Evolutionary conservation across 2,888 invertebrate genomes (phyloP), one percentile per base, ranked within the genome.

Genomic region (Endotricha flammealis): DNA sequence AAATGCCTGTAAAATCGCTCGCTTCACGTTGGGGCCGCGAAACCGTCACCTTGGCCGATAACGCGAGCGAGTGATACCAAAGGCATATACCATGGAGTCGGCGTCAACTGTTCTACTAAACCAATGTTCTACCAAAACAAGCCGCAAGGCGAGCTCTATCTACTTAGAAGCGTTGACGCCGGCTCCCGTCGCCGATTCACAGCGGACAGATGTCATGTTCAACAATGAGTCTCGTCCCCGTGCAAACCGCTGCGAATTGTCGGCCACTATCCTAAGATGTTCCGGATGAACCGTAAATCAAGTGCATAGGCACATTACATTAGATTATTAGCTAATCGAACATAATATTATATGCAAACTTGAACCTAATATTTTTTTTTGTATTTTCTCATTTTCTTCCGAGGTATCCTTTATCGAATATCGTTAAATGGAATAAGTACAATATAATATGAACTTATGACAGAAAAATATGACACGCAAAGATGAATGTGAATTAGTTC

Each of bases 371-470:
- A 22, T 53, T 67, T 71, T 81, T 80, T 80, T 81, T 65, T 66
- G 32, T 41, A 57, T 73, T 79, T 80, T 77, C 57, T 57, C 53
- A 50, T 66, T 47, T 66, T 74, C 71, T 71, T 50, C 74, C 60
- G 66, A 69, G 63, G 71, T 77, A 72, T 75, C 62, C 65, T 77
- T 82, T 82, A 82, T 74, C 65, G 74, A 83, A 83, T 80, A 83
- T 77, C 74, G 70, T 80, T 76, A 78, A n/a, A 79, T 82, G 74
- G 72, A 73, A 80, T 85, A 86, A 82, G 83, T 83, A 85, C 82
- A 81, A 79, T 83, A 85, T 64, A 79, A 71, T 65, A 79, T 78
- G 76, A 70, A 76, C 72, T 72, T 75, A 81, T 72, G 69, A 73
- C 65, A 71, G 68, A 72, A 71, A 63, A 63, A 42, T 46, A 66